A percentile compares a stretch with the other conserved stretches of the same genome.
Evolutionary conservation across 2,113 vertebrate genomes (phyloP).

Genomic region (Varanus komodoensis): DNA sequence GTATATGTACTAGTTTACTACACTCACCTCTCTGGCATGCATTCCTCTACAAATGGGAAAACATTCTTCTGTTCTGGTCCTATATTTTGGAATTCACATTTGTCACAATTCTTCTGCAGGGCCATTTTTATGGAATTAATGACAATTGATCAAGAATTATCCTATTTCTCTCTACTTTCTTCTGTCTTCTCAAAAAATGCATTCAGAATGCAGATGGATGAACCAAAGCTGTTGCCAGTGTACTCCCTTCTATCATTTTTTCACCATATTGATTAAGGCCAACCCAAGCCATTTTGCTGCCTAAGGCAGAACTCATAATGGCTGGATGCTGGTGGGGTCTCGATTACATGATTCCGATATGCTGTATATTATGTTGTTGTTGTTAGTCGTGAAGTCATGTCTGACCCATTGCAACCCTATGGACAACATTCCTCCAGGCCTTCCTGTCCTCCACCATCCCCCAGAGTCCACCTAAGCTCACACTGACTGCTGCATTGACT

Average conservation of each 20-base stretch:
- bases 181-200: conserved; percentile 94
- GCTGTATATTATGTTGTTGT: no score
- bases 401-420: no score
- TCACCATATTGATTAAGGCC: conserved; percentile 75
- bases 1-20: conserved; percentile 90
- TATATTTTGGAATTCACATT: conserved; percentile 95
- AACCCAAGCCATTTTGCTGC: no score
- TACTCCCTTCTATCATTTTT: conserved; percentile 94
- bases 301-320: no score
- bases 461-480: no score
- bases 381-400: no score
- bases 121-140: conserved; percentile 89
- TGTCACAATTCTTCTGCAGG: conserved; percentile 93
- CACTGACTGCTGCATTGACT: no score
- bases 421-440: no score
- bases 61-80: conserved; percentile 88
- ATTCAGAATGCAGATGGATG: conserved; percentile 96
- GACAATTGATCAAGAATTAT: conserved; percentile 93
- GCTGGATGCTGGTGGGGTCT: no score
- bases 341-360: no score
- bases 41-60: conserved; percentile 87
- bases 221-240: conserved; percentile 84
- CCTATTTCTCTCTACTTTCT: conserved; percentile 94
- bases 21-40: conserved; percentile 89
- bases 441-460: no score